Conservation (phyloP, 2,797 vertebrate species). For the Artibeus jamaicensis region DNA sequence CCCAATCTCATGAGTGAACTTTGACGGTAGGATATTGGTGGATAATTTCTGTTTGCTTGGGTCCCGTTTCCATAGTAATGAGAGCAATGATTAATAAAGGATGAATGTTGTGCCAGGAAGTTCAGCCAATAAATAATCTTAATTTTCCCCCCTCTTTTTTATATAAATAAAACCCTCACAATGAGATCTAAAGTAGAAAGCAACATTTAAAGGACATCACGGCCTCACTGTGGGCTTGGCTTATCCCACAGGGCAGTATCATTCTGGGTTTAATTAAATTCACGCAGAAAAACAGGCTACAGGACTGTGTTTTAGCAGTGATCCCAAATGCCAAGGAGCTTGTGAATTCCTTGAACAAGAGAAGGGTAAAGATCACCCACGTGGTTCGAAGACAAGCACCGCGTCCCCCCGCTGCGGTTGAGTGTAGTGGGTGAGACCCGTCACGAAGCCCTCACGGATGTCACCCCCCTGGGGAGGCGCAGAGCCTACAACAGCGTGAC, state of each 20-base stretch:
- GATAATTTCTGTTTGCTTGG: conserved; percentile 76
- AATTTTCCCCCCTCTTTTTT: neutral
- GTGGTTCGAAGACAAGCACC: neutral
- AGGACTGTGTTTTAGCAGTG: rapidly evolving
- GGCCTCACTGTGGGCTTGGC: rapidly evolving
- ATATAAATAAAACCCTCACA: neutral
- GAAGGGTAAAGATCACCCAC: neutral
- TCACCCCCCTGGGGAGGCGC: rapidly evolving
- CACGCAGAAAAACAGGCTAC: rapidly evolving
- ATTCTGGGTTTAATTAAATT: neutral
- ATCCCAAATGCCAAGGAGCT: neutral
- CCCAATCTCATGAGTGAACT: conserved; percentile 55
- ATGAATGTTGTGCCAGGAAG: conserved; percentile 62
- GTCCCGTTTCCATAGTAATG: conserved; percentile 78
- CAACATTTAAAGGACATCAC: neutral
- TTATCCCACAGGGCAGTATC: neutral
- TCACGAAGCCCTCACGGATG: rapidly evolving
- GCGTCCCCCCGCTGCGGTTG: rapidly evolving
- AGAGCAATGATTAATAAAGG: conserved; percentile 78
- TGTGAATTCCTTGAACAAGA: neutral
- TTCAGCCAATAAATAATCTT: conserved; percentile 60
- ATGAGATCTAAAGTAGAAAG: neutral
- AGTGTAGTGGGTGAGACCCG: rapidly evolving
- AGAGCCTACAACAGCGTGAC: rapidly evolving
- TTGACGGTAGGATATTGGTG: conserved; percentile 62